A percentile compares a stretch with the other conserved stretches of the same genome.
phyloP scores from a whole-genome alignment of 2,797 vertebrate genomes.

The Tadarida brasiliensis region DNA sequence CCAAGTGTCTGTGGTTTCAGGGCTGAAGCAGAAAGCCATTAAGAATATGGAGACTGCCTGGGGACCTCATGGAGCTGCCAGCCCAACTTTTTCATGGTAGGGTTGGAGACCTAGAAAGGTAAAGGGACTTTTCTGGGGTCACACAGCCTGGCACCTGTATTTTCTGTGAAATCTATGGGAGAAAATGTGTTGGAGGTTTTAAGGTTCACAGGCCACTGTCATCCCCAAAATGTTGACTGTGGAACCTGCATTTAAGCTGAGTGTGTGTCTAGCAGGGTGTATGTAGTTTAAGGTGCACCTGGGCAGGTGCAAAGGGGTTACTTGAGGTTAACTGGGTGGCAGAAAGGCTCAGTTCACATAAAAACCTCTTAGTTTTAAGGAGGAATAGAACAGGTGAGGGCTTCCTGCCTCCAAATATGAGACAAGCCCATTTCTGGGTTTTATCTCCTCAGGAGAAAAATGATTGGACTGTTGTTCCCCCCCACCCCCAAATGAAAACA shows the following conservation, averaged over 20 bases:
- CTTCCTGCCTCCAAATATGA: not conserved
- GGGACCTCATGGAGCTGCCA: not conserved
- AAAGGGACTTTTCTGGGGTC: not conserved
- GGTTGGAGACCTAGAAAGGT: not conserved
- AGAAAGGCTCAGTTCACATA: not conserved
- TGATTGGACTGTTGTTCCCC: not conserved
- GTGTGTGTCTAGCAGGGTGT: not conserved
- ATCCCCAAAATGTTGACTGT: rapidly evolving
- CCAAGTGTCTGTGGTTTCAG: not conserved
- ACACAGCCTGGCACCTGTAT: not conserved
- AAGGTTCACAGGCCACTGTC: not conserved
- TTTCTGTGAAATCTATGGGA: not conserved
- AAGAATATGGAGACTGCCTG: not conserved
- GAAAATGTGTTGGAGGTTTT: not conserved
- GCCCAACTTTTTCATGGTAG: not conserved
- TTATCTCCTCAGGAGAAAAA: not conserved
- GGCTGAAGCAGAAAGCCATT: not conserved
- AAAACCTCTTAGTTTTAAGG: not conserved
- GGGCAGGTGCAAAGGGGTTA: not conserved
- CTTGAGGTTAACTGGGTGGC: not conserved
- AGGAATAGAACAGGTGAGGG: not conserved
- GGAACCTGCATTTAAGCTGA: not conserved
- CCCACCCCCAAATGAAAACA: not conserved
- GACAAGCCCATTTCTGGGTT: not conserved
- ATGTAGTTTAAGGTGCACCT: rapidly evolving